These are phyloP conservation scores for Cerastoderma edule DNA, from an alignment of 2,888 invertebrate species.

Conservation along the genomic window DNA sequence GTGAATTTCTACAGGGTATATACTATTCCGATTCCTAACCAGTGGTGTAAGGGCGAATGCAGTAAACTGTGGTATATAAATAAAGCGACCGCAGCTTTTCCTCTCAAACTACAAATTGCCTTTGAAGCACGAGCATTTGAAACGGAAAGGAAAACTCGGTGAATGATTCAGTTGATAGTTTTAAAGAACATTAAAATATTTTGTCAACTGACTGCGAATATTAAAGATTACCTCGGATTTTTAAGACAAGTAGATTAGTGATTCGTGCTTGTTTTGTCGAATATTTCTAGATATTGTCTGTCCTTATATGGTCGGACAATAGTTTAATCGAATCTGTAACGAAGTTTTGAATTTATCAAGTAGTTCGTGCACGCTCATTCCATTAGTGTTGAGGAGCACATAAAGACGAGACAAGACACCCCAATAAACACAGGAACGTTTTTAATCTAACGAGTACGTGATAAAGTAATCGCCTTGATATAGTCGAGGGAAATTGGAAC, in stretches of 20 bases:
- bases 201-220: not conserved
- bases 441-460: constrained; percentile 11
- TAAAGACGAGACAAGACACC: constrained; percentile 16
- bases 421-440: constrained; percentile 6
- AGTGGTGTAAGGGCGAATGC: too few relatives aligned
- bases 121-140: not conserved
- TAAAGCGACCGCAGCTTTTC: not conserved
- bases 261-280: constrained; percentile 14
- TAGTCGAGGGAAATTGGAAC: constrained; percentile 5
- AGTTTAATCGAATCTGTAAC: not conserved
- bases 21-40: too few relatives aligned
- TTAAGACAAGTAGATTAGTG: constrained; percentile 12
- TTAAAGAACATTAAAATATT: not conserved
- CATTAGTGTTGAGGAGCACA: constrained; percentile 6
- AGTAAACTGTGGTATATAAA: constrained; percentile 21
- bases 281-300: not conserved
- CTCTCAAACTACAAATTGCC: constrained; percentile 8
- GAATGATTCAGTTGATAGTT: not conserved
- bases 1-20: not conserved
- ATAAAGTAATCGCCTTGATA: constrained; percentile 19
- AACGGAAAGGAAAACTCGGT: not conserved
- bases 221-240: not conserved
- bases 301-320: constrained; percentile 11
- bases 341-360: constrained; percentile 16
- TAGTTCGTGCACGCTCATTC: constrained; percentile 22